Conservation (phyloP, 1,140 invertebrate species). For the Chymomyza costata region DNA sequence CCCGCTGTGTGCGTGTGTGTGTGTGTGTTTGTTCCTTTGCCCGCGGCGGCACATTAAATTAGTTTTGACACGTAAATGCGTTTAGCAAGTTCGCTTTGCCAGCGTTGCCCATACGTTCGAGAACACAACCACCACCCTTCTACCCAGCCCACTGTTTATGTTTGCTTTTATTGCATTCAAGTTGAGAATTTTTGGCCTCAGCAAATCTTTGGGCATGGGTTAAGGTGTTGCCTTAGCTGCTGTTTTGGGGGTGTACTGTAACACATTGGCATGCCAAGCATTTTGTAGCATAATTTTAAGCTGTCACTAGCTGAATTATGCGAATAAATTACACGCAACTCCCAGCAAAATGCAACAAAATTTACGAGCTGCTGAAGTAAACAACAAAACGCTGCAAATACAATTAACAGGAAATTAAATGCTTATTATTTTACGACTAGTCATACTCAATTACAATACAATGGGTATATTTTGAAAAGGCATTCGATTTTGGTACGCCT, state of each 20-base stretch:
- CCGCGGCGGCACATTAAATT: slow-evolving; percentile 52
- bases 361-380: slow-evolving; percentile 32
- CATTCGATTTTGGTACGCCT: no score
- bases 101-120: not conserved
- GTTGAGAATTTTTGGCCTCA: no score
- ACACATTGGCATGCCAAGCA: slow-evolving; percentile 41
- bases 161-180: not conserved
- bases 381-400: slow-evolving; percentile 38
- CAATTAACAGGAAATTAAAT: slow-evolving; percentile 69
- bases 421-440: slow-evolving; percentile 54
- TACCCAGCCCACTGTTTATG: not conserved
- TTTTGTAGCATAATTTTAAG: slow-evolving; percentile 65
- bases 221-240: not conserved
- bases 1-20: not conserved
- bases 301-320: slow-evolving; percentile 56
- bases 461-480: no score
- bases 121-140: not conserved
- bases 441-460: no score
- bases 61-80: slow-evolving; percentile 70
- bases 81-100: slow-evolving; percentile 32
- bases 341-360: slow-evolving; percentile 34
- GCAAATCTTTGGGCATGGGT: not conserved
- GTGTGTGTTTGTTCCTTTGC: not conserved
- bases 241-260: not conserved
- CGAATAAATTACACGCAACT: slow-evolving; percentile 55